Evolutionary conservation across 1,140 invertebrate genomes (phyloP).

Genomic region (Trinorchestia longiramus): DNA sequence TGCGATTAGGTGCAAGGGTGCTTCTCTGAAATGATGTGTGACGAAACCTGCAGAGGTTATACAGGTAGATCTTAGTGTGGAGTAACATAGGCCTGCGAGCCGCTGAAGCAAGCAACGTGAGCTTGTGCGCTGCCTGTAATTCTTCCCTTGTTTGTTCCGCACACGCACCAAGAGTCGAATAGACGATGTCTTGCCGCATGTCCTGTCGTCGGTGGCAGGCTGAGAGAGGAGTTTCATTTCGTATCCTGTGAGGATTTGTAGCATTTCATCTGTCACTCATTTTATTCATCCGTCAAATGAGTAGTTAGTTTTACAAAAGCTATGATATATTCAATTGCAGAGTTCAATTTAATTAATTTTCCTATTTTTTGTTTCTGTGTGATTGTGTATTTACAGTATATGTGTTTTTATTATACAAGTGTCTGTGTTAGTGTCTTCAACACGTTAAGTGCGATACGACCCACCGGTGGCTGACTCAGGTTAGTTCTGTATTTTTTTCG

Average conservation of each 20-base stretch:
- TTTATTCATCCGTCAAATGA: neutral
- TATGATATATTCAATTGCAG: neutral
- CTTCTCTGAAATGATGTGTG: no score
- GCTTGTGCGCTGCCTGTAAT: neutral
- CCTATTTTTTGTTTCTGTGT: no score
- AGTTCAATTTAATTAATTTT: neutral
- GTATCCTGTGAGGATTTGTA: neutral
- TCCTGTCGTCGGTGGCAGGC: no score
- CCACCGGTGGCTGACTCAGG: no score
- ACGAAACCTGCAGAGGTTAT: no score
- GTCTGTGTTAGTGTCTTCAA: neutral
- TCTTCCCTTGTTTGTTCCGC: neutral
- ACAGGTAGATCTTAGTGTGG: no score
- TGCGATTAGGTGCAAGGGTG: no score
- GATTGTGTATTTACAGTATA: no score
- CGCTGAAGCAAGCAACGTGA: neutral
- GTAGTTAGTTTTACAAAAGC: neutral
- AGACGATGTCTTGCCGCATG: no score
- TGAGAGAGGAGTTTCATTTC: neutral
- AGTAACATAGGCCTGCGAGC: neutral
- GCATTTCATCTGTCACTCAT: neutral
- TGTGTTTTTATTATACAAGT: neutral
- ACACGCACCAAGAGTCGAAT: neutral
- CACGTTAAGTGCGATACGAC: no score
- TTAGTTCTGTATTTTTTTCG: neutral